A percentile compares a stretch with the other conserved stretches of the same genome.
Evolutionary conservation across 1,140 invertebrate genomes (phyloP).

Genomic region (Drosophila punjabiensis): DNA sequence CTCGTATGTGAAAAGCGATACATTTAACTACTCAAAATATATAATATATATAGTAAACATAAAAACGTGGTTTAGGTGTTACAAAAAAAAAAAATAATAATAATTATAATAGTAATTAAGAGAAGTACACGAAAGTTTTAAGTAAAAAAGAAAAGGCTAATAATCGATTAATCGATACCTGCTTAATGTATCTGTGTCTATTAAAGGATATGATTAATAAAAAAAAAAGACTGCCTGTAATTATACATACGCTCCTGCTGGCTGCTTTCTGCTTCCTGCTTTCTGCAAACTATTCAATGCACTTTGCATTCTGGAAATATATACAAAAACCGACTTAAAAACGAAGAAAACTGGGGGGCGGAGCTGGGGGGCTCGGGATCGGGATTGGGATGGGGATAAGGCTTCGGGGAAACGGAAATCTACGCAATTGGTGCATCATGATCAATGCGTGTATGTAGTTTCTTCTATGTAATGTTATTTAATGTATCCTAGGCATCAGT

Average conservation of each 20-base stretch:
- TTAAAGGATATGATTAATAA: constrained; percentile 49
- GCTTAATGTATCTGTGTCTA: too few relatives aligned
- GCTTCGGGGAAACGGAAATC: not conserved
- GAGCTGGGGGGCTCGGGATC: constrained; percentile 10
- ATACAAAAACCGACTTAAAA: constrained; percentile 61
- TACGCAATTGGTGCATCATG: constrained; percentile 9
- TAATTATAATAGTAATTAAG: constrained; percentile 55
- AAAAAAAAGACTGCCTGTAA: constrained; percentile 47
- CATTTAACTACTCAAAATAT: constrained; percentile 69
- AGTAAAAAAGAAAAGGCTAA: constrained; percentile 53
- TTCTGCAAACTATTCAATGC: not conserved
- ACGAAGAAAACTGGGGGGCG: constrained; percentile 28
- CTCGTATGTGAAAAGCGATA: constrained; percentile 15
- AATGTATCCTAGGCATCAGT: constrained; percentile 47
- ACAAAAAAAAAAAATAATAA: constrained; percentile 37
- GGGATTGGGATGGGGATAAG: constrained; percentile 5
- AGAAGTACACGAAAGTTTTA: constrained; percentile 49
- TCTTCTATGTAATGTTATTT: constrained; percentile 34
- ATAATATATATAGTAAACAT: constrained; percentile 58
- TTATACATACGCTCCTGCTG: constrained; percentile 25
- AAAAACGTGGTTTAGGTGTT: constrained; percentile 38
- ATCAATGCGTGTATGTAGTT: constrained; percentile 27
- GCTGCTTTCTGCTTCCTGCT: constrained; percentile 11
- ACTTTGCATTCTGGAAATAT: constrained; percentile 33
- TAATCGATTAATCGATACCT: constrained; percentile 50